phyloP scores from a whole-genome alignment of 92 coral and sea anemone species.

The Zoanthus solanderi region DNA sequence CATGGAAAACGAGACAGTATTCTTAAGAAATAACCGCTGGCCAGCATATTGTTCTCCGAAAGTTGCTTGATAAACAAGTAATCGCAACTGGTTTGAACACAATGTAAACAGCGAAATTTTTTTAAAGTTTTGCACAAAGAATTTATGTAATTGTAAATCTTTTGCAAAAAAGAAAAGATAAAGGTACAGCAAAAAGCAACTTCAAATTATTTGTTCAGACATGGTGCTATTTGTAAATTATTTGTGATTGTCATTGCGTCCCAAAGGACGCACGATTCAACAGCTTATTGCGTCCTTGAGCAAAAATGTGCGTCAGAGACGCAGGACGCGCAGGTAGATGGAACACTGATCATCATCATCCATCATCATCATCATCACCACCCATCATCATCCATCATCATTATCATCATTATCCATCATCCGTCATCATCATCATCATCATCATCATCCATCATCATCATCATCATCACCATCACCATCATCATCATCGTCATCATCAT shows the following conservation, averaged over 20 bases:
- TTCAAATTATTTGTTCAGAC: slow-evolving; percentile 4
- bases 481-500: too few species aligned
- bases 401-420: too few species aligned
- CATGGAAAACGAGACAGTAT: too few species aligned
- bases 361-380: too few species aligned
- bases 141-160: slow-evolving; percentile 9
- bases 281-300: not conserved
- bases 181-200: not conserved
- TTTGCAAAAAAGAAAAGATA: slow-evolving; percentile 16
- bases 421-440: too few species aligned
- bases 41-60: slow-evolving; percentile 1
- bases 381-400: too few species aligned
- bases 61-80: slow-evolving; percentile 2
- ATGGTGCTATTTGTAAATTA: slow-evolving; percentile 6
- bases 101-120: not conserved
- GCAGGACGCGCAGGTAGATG: too few species aligned
- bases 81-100: slow-evolving; percentile 18
- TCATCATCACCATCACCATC: too few species aligned
- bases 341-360: not conserved
- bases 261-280: not conserved
- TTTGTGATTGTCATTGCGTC: not conserved
- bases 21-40: slow-evolving; percentile 13
- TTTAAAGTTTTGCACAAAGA: slow-evolving; percentile 2
- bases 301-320: not conserved
- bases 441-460: too few species aligned